These are phyloP conservation scores for Plectropomus leopardus DNA, from an alignment of 2,113 vertebrate species.

Conservation along the genomic window DNA sequence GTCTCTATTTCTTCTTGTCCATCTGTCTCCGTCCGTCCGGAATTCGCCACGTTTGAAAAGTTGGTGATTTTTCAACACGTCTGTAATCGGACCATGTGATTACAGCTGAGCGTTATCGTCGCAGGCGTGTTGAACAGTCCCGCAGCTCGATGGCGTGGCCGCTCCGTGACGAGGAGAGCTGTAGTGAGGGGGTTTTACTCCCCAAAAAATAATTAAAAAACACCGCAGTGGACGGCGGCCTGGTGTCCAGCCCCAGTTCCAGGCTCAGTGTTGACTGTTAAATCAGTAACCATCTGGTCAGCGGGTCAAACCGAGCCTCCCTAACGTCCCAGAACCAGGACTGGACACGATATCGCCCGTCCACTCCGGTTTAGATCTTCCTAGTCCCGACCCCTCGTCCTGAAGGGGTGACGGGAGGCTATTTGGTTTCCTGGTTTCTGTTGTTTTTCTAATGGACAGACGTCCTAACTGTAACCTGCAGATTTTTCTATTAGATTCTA, in stretches of 20 bases:
- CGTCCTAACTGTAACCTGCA: conserved; percentile 78
- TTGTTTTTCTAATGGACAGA: conserved; percentile 78
- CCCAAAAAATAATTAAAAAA: conserved; percentile 1
- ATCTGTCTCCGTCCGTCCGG: conserved; percentile 16
- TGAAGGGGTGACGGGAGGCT: conserved; percentile 29
- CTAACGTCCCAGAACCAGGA: neutral
- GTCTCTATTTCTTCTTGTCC: conserved; percentile 43
- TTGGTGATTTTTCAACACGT: neutral
- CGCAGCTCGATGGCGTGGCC: neutral
- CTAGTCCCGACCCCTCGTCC: conserved; percentile 15
- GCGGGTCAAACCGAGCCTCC: neutral
- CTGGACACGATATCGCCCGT: neutral
- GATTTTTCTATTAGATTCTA: conserved; percentile 83
- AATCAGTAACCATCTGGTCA: no score
- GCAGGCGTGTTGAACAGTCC: conserved; percentile 14
- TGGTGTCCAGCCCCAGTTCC: conserved; percentile 17
- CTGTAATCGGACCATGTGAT: conserved; percentile 47
- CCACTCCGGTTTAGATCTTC: conserved; percentile 43
- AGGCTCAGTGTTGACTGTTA: neutral
- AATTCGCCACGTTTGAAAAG: neutral
- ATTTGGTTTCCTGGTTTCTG: conserved; percentile 72
- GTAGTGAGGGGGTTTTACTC: conserved; percentile 26
- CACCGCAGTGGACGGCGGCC: conserved; percentile 3
- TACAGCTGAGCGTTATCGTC: neutral
- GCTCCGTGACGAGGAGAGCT: conserved; percentile 27